Percentiles rank a stretch among this genome's conserved stretches.
Evolutionary conservation across 2,888 invertebrate genomes (phyloP).

Genomic region (Gerosis bhagava): DNA sequence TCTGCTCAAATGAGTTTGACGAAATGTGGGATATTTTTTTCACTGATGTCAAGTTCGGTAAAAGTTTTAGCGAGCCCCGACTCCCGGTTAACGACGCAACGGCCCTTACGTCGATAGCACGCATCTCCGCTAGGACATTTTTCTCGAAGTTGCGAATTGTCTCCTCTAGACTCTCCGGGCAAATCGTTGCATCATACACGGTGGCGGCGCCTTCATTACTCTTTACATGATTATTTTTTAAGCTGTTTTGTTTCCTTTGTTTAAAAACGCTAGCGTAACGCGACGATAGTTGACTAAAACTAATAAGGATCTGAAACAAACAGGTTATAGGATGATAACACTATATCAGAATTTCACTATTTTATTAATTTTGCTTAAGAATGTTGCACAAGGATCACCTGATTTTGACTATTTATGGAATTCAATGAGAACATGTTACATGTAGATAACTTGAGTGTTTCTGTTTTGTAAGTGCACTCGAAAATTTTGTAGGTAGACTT

Average conservation of each 20-base stretch:
- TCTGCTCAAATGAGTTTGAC: constrained; percentile 61
- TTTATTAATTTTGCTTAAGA: background rate
- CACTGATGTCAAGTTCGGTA: constrained; percentile 45
- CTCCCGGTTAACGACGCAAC: constrained; percentile 46
- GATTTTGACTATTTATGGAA: constrained; percentile 78
- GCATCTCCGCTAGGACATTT: constrained; percentile 66
- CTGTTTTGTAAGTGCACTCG: constrained; percentile 71
- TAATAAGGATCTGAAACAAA: constrained; percentile 76
- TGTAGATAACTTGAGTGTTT: constrained; percentile 64
- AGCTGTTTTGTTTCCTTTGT: constrained; percentile 61
- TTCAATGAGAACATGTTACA: constrained; percentile 83
- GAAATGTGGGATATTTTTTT: constrained; percentile 66
- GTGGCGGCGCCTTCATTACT: constrained; percentile 50
- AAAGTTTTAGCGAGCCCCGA: constrained; percentile 37
- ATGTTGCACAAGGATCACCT: constrained; percentile 53
- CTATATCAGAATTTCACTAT: constrained; percentile 20
- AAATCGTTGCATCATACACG: constrained; percentile 57
- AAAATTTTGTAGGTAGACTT: constrained; percentile 79
- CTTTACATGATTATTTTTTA: constrained; percentile 61
- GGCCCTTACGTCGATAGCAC: constrained; percentile 52
- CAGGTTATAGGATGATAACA: constrained; percentile 40
- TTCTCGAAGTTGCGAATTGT: constrained; percentile 68
- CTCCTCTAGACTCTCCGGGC: constrained; percentile 67
- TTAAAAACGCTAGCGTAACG: constrained; percentile 71
- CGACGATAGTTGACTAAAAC: constrained; percentile 74